Base-by-base conservation (phyloP, 2,888 invertebrate genomes). In the Scelioninae gen. 1 region DNA sequence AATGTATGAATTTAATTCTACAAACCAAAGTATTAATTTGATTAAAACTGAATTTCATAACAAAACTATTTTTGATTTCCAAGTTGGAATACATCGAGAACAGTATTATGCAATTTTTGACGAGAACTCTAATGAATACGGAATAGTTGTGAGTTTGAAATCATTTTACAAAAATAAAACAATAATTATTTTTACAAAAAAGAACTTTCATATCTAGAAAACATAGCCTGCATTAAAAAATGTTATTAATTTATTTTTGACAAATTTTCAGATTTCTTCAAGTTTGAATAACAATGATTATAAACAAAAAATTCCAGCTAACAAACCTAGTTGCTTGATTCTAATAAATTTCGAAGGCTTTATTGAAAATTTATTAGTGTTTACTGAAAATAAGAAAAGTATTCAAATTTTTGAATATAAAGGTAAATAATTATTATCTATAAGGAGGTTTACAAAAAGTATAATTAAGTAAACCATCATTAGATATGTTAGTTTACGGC, bases 281-380 rank as follows among this genome's bases (percentile, higher is more conserved):
- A 92, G 94, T 86, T 88, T 92, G 0, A 85, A 90, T 6, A 89
- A 88, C 11, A 93, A 93, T 2, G 92, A 91, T 56, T 85, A 94
- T 15, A 93, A 93, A 83, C 94, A 95, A 84, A 93, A 93, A 60
- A 92, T 95, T 66, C 86, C 91, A 5, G 91, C 93, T 0, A 90
- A 91, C 5, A 93, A 92, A 77, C 94, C 95, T 5, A 92, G 93
- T 13, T 93, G 93, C 1, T 88, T 95, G 58, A 53, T 75, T 0
- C 15, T 89, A 3, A 53, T 91, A 0, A 87, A 89, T 84, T 90
- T 91, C 32, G 87, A 88, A 15, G 85, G 85, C 6, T 78, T 77
- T 7, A 13, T 88, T 0, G 90, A 91, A 77, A 90, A 86, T 16
- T 82, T 91, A 9, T 74, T 91, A 9, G 80, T 91, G 29, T 89